Base-by-base conservation (phyloP, 2,113 vertebrate genomes). In the Larimichthys polyactis region DNA sequence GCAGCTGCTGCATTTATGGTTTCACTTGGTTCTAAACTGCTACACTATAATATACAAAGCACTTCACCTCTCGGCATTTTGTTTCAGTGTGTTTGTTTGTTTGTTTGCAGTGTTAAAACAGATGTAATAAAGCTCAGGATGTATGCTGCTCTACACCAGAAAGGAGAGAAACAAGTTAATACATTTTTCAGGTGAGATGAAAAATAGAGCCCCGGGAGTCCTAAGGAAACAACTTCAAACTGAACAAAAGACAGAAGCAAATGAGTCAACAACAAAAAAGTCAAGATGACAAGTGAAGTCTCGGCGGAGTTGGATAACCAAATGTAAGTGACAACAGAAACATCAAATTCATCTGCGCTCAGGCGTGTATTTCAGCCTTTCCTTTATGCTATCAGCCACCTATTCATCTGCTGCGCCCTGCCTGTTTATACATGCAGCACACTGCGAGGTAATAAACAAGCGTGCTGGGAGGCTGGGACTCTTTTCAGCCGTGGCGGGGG, bases 251-350 rank as follows among this genome's bases (percentile, higher is more conserved):
- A 71, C 4, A 5, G 52, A 14, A 67, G 67, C 48, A 62, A 78
- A 81, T 71, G 48, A 86, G 36, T 32, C 54, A 84, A 81, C 65
- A 78, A 58, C 43, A 67, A 68, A 62, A 75, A 62, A 72, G 22
- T 64, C 71, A 62, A 49, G 78, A 24, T 14, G 46, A 80, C 19
- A 40, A 75, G 55, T 20, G 40, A 82, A 54, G 66, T 52, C 43
- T 83, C 67, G 14, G 6, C 73, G 74, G 59, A 79, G 49, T 67
- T n/a, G 19, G 63, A 71, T 29, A 74, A 64, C 44, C 12, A 29
- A 72, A 64, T 60, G 16, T n/a, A 70, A 76, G 48, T 59, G 75
- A 70, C n/a, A 67, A 62, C 54, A 63, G 54, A 29, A 55, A 69
- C 74, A 71, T 66, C 17, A 9, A 57, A 59, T 55, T 48, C 55